Base-by-base conservation (phyloP, 2,113 vertebrate genomes). In the Lota lota region DNA sequence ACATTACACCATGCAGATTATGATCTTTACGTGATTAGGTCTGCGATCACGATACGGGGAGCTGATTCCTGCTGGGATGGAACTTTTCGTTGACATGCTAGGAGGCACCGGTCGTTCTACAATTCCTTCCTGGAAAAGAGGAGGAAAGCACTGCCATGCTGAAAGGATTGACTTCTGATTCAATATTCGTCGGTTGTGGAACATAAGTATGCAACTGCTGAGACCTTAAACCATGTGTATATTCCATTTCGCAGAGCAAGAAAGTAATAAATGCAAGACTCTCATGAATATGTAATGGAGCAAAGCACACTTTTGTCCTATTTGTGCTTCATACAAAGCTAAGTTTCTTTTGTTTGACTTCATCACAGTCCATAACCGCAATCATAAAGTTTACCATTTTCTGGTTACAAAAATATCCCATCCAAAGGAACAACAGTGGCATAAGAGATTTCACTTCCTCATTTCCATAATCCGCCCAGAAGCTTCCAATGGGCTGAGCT, bases 211-310 rank as follows among this genome's bases (percentile, higher is more conserved):
- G 64, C 22, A 33, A 70, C 59, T 36, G 58, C 76, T 66, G 64
- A 76, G 75, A 63, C 63, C 12, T 4, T 60, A 64, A 66, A 78
- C 61, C n/a, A 65, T 77, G 68, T 74, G 61, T 69, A 72, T 78
- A 21, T 22, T 5, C 12, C 58, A 78, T 75, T 82, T 83, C 61
- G 70, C 63, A 67, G 68, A 67, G 63, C 68, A 68, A 63, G 78
- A 68, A 75, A 71, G 80, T 71, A 83, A 81, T 76, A 79, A 73
- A 69, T 73, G 66, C 53, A 69, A 68, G 22, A 21, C 28, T 67
- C 51, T 85, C 72, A 78, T 89, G 85, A 84, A 87, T 88, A 88
- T 88, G 65, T 81, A 88, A 73, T 74, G 72, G 47, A 68, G 68
- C 56, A 72, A 77, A 79, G 79, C 65, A 19, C 22, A 73, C 67